A percentile compares a stretch with the other conserved stretches of the same genome.
Evolutionary conservation across 2,113 vertebrate genomes (phyloP).

Genomic region (Pomatostomus ruficeps): DNA sequence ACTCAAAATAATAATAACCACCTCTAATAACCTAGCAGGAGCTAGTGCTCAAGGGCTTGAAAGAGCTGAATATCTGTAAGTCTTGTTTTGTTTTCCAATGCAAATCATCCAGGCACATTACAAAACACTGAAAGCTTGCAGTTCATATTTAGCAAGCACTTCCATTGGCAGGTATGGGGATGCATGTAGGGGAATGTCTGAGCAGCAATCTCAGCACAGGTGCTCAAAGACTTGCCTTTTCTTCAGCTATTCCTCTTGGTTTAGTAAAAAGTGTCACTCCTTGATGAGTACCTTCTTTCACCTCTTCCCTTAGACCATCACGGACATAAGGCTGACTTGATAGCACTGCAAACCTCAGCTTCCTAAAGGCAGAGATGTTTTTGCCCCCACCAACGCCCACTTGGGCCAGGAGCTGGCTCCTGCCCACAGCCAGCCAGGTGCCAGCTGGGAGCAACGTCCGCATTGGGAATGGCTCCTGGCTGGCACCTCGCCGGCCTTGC

Average conservation of each 20-base stretch:
- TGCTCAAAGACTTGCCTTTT: background rate
- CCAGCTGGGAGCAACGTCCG: background rate
- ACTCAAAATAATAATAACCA: background rate
- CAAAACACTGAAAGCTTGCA: background rate
- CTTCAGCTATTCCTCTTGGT: background rate
- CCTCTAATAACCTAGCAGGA: background rate
- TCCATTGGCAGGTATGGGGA: background rate
- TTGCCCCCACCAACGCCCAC: fast-evolving
- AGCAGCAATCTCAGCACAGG: background rate
- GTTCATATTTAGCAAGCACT: background rate
- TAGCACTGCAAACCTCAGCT: background rate
- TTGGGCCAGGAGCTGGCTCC: background rate
- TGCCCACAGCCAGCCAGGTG: background rate
- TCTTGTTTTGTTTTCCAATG: background rate
- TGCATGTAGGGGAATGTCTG: background rate
- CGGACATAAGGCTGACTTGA: fast-evolving
- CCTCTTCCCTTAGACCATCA: background rate
- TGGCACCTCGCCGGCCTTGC: fast-evolving
- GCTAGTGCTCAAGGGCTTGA: background rate
- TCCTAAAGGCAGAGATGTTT: background rate
- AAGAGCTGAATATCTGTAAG: background rate
- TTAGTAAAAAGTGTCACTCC: background rate
- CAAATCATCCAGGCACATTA: background rate
- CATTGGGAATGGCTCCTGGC: background rate
- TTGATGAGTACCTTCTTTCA: background rate